Conservation (phyloP, 2,888 invertebrate species). For the Synergus gifuensis region DNA sequence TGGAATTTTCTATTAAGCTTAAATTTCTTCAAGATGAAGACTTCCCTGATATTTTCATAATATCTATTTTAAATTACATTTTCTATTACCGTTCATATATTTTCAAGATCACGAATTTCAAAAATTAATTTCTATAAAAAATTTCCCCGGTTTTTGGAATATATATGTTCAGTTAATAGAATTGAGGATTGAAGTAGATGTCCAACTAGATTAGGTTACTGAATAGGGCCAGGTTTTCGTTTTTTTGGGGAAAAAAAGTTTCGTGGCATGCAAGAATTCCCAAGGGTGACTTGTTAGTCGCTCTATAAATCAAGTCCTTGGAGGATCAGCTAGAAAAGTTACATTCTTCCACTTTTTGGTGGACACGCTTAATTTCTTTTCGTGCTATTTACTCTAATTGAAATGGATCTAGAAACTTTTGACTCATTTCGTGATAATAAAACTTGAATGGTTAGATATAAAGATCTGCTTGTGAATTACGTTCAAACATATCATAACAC, state of each 20-base stretch:
- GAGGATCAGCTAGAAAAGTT: constrained; percentile 16
- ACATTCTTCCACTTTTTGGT: constrained; percentile 2
- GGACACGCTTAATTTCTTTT: constrained; percentile 17
- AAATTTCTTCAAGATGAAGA: background rate
- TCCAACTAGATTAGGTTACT: background rate
- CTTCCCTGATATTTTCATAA: too few species aligned
- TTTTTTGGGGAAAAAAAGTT: constrained; percentile 8
- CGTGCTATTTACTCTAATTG: constrained; percentile 14
- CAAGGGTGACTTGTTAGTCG: background rate
- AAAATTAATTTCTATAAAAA: background rate
- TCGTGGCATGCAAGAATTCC: constrained; percentile 9
- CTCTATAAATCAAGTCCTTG: constrained; percentile 17
- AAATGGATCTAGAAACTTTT: constrained; percentile 24
- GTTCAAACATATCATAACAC: background rate
- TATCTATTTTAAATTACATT: too few species aligned
- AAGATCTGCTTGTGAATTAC: background rate
- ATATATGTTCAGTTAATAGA: background rate
- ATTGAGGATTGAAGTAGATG: background rate
- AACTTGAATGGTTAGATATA: constrained; percentile 8
- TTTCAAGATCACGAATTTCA: background rate
- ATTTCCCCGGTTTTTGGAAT: background rate
- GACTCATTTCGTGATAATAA: background rate
- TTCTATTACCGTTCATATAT: too few species aligned
- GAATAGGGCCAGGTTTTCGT: background rate
- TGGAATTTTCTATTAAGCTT: background rate